These are phyloP conservation scores for Nicator chloris DNA, from an alignment of 2,113 vertebrate genomes.

Conservation along the genomic window DNA sequence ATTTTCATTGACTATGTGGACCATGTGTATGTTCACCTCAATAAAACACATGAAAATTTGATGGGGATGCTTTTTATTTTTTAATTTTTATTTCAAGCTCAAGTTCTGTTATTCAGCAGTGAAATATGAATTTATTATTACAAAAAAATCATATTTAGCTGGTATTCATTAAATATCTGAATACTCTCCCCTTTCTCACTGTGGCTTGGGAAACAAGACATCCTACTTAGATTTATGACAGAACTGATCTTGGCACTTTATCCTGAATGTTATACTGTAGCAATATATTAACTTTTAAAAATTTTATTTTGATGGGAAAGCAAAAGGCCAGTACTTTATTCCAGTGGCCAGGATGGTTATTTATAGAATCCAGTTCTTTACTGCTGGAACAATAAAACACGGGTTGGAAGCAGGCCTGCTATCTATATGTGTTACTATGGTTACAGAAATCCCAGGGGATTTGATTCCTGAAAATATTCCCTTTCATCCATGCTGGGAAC, in stretches of 20 bases:
- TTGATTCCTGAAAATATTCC: neutral
- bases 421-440: neutral
- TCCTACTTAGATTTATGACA: fast-evolving
- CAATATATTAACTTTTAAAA: neutral
- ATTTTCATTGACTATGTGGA: conserved; percentile 66
- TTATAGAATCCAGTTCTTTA: neutral
- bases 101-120: neutral
- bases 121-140: neutral
- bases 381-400: neutral
- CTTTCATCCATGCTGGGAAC: neutral
- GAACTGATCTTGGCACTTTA: neutral
- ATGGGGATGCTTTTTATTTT: neutral
- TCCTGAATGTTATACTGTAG: neutral
- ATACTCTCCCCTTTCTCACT: neutral
- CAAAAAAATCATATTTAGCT: neutral
- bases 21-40: conserved; percentile 69
- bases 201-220: neutral
- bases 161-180: neutral
- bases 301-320: neutral
- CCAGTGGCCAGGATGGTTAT: neutral
- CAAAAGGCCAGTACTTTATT: neutral
- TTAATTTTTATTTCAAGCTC: neutral
- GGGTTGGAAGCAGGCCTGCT: neutral
- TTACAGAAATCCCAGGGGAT: neutral
- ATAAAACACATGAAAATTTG: conserved; percentile 72